phyloP scores from a whole-genome alignment of 1,140 invertebrate genomes.

The Philaenus spumarius region DNA sequence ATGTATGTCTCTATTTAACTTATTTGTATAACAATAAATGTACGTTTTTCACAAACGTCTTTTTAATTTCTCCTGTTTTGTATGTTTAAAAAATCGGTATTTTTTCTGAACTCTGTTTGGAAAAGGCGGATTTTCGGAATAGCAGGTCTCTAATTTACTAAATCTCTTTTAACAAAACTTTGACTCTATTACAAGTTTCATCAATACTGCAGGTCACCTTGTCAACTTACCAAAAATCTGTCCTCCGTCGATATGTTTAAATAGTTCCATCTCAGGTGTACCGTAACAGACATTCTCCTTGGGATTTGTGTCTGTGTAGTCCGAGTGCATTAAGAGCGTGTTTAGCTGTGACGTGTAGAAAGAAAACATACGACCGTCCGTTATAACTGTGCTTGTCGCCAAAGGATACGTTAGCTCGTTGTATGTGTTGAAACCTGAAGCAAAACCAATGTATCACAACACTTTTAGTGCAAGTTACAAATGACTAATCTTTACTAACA shows the following conservation, averaged over 20 bases:
- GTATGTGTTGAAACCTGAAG: constrained; percentile 75
- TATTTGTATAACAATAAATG: no score
- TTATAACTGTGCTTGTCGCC: constrained; percentile 73
- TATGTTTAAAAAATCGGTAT: no score
- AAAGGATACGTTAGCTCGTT: constrained; percentile 86
- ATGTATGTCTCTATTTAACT: no score
- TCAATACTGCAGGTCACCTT: background rate
- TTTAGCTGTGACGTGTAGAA: constrained; percentile 88
- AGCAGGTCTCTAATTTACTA: no score
- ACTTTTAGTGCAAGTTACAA: no score
- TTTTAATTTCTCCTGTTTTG: no score
- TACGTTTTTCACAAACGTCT: no score
- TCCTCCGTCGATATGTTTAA: constrained; percentile 57
- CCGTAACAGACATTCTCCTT: constrained; percentile 75
- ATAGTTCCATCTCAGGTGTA: constrained; percentile 63
- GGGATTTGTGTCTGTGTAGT: constrained; percentile 53
- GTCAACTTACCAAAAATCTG: constrained; percentile 22
- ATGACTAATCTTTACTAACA: no score
- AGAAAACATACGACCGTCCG: constrained; percentile 74
- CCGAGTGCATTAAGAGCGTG: constrained; percentile 59
- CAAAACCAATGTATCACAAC: no score
- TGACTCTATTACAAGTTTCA: no score
- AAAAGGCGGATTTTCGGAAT: no score
- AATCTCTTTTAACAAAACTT: background rate
- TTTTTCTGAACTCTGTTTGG: no score